These are phyloP conservation scores for Tridacna gigas DNA, from an alignment of 2,888 invertebrate species.

Conservation along the genomic window DNA sequence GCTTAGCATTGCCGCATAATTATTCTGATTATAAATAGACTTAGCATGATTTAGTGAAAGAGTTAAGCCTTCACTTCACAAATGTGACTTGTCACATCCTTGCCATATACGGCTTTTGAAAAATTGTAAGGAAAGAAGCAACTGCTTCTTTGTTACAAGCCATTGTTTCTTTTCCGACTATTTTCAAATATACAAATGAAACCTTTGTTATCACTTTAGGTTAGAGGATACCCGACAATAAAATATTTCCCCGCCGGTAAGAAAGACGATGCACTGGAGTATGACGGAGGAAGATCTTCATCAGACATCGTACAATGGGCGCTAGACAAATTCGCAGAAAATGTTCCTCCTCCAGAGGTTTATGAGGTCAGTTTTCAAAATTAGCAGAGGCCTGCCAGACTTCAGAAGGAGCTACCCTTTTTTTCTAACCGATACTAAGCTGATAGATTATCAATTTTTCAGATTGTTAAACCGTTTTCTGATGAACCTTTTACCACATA, in stretches of 20 bases:
- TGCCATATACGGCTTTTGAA: no score
- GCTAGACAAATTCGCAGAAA: constrained; percentile 93
- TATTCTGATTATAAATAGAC: no score
- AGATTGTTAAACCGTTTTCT: no score
- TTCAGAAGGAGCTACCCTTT: no score
- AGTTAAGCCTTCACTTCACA: no score
- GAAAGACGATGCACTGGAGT: constrained; percentile 89
- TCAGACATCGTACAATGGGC: constrained; percentile 96
- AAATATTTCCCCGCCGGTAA: constrained; percentile 92
- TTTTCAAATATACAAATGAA: not conserved
- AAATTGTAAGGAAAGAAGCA: no score
- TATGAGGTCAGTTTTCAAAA: constrained; percentile 87
- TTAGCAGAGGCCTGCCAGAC: not conserved
- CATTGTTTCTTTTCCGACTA: not conserved
- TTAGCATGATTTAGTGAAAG: no score
- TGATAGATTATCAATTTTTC: no score
- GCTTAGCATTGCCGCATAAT: no score
- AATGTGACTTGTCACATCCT: no score
- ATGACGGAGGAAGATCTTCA: constrained; percentile 96
- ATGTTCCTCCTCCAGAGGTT: constrained; percentile 95
- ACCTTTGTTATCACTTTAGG: constrained; percentile 69
- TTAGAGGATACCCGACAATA: constrained; percentile 98
- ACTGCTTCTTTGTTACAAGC: not conserved
- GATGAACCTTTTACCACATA: no score
- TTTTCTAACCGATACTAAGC: no score